phyloP scores from a whole-genome alignment of 2,888 invertebrate species.

The Eurytoma californica region DNA sequence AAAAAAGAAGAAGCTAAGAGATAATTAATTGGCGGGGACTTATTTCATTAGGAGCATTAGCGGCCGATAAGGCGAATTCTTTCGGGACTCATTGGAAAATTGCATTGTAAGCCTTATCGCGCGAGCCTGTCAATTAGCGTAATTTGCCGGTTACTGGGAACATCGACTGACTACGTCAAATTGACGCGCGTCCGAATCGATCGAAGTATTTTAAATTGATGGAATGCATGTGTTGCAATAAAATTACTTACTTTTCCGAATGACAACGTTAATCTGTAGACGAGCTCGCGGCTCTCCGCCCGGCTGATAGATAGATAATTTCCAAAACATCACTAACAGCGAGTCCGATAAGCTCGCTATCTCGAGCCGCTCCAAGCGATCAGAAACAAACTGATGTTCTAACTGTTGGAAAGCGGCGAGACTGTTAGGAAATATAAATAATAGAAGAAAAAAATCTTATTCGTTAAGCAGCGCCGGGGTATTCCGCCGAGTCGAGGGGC shows the following conservation, averaged over 20 bases:
- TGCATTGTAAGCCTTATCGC: slow-evolving; percentile 40
- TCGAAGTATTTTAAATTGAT: slow-evolving; percentile 44
- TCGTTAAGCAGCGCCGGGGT: too few relatives aligned
- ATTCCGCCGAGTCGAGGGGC: not conserved
- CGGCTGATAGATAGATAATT: too few relatives aligned
- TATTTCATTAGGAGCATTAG: not conserved
- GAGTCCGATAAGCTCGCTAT: too few relatives aligned
- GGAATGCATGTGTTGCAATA: slow-evolving; percentile 38
- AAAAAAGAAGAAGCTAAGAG: too few relatives aligned
- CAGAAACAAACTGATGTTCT: too few relatives aligned
- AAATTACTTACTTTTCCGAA: slow-evolving; percentile 26
- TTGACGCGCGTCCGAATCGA: slow-evolving; percentile 39
- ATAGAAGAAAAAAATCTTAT: too few relatives aligned
- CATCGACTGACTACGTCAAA: slow-evolving; percentile 11
- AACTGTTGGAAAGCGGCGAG: too few relatives aligned
- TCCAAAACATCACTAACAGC: too few relatives aligned
- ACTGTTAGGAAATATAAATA: too few relatives aligned
- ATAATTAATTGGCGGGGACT: too few relatives aligned
- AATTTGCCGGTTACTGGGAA: slow-evolving; percentile 53
- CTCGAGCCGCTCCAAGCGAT: too few relatives aligned
- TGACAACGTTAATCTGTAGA: slow-evolving; percentile 30
- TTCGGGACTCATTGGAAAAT: slow-evolving; percentile 35
- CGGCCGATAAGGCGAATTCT: slow-evolving; percentile 33
- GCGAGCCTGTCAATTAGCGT: slow-evolving; percentile 50
- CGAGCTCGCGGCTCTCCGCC: too few relatives aligned